Percentiles rank a stretch among this genome's conserved stretches.
Conservation (phyloP, 1,140 invertebrate genomes). For the Alviniconcha marisindica region DNA sequence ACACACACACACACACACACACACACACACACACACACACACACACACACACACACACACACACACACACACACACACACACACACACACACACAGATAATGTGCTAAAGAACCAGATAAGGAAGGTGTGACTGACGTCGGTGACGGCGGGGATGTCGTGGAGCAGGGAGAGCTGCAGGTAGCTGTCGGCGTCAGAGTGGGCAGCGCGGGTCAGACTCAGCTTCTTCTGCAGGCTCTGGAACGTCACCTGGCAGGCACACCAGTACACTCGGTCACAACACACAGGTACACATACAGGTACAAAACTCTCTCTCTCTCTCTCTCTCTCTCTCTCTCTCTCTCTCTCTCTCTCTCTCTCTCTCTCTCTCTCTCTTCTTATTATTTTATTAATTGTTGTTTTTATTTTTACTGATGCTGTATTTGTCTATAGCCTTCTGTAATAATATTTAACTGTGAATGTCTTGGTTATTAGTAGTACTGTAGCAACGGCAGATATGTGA, state of each 20-base stretch:
- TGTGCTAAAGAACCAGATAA: neutral
- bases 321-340: conserved; percentile 10
- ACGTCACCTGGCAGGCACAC: conserved; percentile 24
- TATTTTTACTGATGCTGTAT: too few relatives aligned
- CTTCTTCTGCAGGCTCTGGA: conserved; percentile 23
- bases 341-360: conserved; percentile 6
- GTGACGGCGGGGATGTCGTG: neutral
- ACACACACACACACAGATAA: too few relatives aligned
- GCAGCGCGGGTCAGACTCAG: neutral
- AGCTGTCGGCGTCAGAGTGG: neutral
- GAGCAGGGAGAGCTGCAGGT: conserved; percentile 18
- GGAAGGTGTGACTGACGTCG: neutral
- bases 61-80: too few relatives aligned
- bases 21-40: too few relatives aligned
- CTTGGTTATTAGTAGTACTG: too few relatives aligned
- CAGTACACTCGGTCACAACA: neutral
- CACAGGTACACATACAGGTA: neutral
- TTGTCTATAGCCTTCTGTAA: too few relatives aligned
- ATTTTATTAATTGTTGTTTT: too few relatives aligned
- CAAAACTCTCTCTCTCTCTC: neutral
- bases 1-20: too few relatives aligned
- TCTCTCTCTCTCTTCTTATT: neutral
- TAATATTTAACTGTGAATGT: too few relatives aligned
- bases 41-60: too few relatives aligned
- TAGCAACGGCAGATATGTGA: too few relatives aligned